Evolutionary conservation across 2,888 invertebrate species (phyloP), one percentile per base, ranked within the genome.

Genomic region (Lamellibrachia columna): DNA sequence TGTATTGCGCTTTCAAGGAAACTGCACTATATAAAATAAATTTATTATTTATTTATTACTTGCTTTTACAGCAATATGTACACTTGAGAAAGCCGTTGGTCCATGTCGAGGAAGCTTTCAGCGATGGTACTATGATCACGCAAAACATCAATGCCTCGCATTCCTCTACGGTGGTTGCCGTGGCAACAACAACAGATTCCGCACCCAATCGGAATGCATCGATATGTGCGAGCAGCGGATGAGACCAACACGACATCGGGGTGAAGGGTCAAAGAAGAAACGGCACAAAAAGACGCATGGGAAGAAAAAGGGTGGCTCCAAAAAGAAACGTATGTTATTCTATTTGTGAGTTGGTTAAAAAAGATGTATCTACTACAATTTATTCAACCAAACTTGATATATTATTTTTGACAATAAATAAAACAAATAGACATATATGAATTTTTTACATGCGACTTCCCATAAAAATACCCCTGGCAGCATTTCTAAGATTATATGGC

Each of bases 111-210:
- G 97, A 0, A 95, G 97, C 93, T 97, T 98, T 94, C 96, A 96
- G 9, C 98, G 98, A 96, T 98, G 97, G 96, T 98, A 97, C 97
- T 98, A 97, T 96, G 97, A 98, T 95, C 95, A 96, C 22, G 95
- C 95, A 0, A 96, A 97, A 0, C 97, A 97, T 22, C 96, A 97
- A 90, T 99, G 99, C 96, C 97, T 97, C 92, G 97, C 97, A 94
- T 99, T 98, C 96, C 96, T 97, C 1, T 99, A 98, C 95, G 98
- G 98, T 90, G 98, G 98, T 93, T 99, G 98, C 96, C 97, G 97
- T 90, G 98, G 98, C 60, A 98, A 98, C 95, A 98, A 98, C 92
- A 99, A 99, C 96, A 97, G 98, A 92, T 98, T 99, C 97, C 92
- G 92, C 28, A 94, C 94, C 3, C 93, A 93, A 60, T 94, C 93